Conservation (phyloP, 2,113 vertebrate species). For the Bothrops jararaca region DNA sequence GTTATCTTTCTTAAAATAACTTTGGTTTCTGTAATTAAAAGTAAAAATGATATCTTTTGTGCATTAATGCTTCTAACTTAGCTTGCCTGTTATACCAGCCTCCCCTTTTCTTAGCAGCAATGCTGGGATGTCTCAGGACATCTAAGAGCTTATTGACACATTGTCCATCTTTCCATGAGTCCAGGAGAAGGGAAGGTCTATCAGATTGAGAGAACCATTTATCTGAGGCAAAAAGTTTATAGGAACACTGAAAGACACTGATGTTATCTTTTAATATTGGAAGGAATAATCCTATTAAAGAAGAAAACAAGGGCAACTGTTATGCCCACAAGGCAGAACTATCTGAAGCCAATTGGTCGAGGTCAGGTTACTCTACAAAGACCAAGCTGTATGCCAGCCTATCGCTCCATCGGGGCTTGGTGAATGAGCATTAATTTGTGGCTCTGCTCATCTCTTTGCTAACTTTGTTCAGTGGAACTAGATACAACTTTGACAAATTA, state of each 20-base stretch:
- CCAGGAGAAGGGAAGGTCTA: constrained; percentile 48
- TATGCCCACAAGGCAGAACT: constrained; percentile 76
- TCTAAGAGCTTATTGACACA: constrained; percentile 24
- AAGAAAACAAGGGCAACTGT: constrained; percentile 78
- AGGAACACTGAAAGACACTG: constrained; percentile 75
- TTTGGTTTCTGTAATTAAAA: neutral
- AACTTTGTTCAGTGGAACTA: constrained; percentile 84
- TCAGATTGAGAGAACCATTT: constrained; percentile 49
- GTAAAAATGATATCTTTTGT: neutral
- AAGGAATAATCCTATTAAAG: constrained; percentile 82
- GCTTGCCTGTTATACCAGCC: neutral
- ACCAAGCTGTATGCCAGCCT: constrained; percentile 62
- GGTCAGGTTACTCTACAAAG: constrained; percentile 76
- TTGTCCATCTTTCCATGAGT: constrained; percentile 42
- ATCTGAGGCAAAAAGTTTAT: constrained; percentile 70
- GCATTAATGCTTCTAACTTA: neutral
- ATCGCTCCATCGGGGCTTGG: constrained; percentile 72
- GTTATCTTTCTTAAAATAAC: neutral
- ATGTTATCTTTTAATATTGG: constrained; percentile 85
- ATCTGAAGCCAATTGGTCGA: constrained; percentile 67
- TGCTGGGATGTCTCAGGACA: constrained; percentile 19
- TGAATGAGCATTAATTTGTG: constrained; percentile 81
- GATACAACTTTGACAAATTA: constrained; percentile 87
- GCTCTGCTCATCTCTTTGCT: constrained; percentile 76
- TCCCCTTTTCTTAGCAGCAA: constrained; percentile 37